phyloP scores from a whole-genome alignment of 2,888 invertebrate species.

The Apotomis betuletana region DNA sequence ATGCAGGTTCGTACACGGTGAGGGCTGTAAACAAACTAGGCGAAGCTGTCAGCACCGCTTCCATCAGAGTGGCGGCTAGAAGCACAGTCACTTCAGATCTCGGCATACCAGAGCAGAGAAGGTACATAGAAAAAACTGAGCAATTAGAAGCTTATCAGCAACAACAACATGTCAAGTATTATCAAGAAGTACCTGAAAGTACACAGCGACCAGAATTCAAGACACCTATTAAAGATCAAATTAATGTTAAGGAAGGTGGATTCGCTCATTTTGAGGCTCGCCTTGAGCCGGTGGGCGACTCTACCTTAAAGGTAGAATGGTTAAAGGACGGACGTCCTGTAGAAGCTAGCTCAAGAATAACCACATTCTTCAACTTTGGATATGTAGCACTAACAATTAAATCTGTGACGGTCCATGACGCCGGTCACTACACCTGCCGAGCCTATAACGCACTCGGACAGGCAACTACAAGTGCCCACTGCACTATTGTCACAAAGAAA shows the following conservation, averaged over 20 bases:
- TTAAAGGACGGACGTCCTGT: constrained; percentile 94
- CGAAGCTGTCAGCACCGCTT: constrained; percentile 93
- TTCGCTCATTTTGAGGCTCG: constrained; percentile 98
- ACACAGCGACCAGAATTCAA: constrained; percentile 93
- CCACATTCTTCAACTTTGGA: constrained; percentile 96
- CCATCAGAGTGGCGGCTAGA: constrained; percentile 89
- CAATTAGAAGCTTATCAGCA: constrained; percentile 95
- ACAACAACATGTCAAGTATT: constrained; percentile 90
- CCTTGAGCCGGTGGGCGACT: constrained; percentile 95
- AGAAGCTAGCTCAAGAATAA: constrained; percentile 96
- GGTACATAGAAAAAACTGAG: constrained; percentile 96
- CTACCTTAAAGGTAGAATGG: constrained; percentile 96
- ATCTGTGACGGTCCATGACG: constrained; percentile 94
- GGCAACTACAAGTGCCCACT: constrained; percentile 90
- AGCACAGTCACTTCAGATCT: constrained; percentile 93
- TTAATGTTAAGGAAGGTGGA: constrained; percentile 94
- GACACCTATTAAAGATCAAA: constrained; percentile 94
- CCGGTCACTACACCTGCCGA: constrained; percentile 94
- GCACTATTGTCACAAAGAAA: constrained; percentile 92
- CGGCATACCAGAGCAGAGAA: constrained; percentile 94
- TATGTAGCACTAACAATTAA: constrained; percentile 97
- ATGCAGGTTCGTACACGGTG: constrained; percentile 97
- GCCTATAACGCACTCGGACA: constrained; percentile 94
- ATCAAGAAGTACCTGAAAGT: constrained; percentile 91
- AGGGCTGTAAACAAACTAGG: constrained; percentile 95